Percentiles rank a stretch among this genome's conserved stretches.
Conservation (phyloP, 2,888 invertebrate genomes). For the Drosophila prostipennis region DNA sequence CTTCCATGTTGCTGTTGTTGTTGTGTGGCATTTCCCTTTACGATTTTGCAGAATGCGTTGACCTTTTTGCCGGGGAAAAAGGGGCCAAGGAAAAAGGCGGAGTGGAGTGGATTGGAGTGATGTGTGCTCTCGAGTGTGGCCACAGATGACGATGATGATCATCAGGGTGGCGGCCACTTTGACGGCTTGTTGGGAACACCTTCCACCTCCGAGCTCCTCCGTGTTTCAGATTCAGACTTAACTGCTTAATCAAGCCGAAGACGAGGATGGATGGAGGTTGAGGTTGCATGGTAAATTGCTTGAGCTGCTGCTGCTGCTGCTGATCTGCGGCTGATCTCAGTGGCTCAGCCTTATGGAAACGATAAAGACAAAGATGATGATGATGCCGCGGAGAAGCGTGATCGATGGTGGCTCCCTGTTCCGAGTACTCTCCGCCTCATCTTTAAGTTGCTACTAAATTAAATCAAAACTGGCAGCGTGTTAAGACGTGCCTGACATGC, state of each 20-base stretch:
- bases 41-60: constrained; percentile 69
- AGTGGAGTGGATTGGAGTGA: constrained; percentile 9
- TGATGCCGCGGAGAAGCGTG: constrained; percentile 45
- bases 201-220: constrained; percentile 17
- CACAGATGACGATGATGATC: constrained; percentile 44
- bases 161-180: constrained; percentile 62
- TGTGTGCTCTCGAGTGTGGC: constrained; percentile 75
- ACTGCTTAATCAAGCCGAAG: constrained; percentile 76
- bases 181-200: constrained; percentile 70
- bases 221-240: constrained; percentile 50
- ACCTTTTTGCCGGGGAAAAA: constrained; percentile 57
- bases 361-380: constrained; percentile 26
- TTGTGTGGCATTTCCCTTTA: constrained; percentile 77
- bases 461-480: constrained; percentile 80
- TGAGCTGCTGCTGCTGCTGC: constrained; percentile 49
- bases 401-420: constrained; percentile 66
- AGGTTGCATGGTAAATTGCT: constrained; percentile 72
- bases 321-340: constrained; percentile 55
- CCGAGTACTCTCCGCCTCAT: constrained; percentile 39
- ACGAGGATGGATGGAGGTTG: constrained; percentile 14
- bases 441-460: constrained; percentile 67
- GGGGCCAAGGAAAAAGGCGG: constrained; percentile 8
- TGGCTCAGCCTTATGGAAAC: constrained; percentile 39
- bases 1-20: constrained; percentile 63
- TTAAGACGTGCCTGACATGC: constrained; percentile 79